Percentiles rank a stretch among this genome's conserved stretches.
phyloP scores from a whole-genome alignment of 2,888 invertebrate species.

The Oscheius onirici region DNA sequence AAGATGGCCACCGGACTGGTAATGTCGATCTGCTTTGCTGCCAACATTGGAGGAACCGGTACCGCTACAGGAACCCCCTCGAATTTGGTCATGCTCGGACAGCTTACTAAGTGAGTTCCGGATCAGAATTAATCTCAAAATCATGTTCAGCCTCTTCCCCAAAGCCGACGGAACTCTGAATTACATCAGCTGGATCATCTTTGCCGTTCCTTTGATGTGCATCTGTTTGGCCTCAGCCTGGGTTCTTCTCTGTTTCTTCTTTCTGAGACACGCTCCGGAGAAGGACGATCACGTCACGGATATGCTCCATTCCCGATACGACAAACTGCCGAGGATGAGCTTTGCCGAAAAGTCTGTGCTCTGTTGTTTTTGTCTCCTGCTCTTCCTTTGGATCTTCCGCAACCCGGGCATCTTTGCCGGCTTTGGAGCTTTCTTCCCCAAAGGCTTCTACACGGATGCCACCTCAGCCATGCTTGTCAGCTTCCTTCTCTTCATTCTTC shows the following conservation, averaged over 20 bases:
- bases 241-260: slow-evolving; percentile 50
- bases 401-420: slow-evolving; percentile 87
- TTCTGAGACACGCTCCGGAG: slow-evolving; percentile 54
- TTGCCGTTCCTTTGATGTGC: slow-evolving; percentile 63
- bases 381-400: slow-evolving; percentile 87
- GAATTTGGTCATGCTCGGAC: slow-evolving; percentile 66
- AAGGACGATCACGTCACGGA: slow-evolving; percentile 58
- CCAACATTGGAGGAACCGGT: slow-evolving; percentile 69
- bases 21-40: slow-evolving; percentile 66
- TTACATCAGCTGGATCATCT: slow-evolving; percentile 66
- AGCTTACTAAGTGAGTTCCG: slow-evolving; percentile 60
- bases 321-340: slow-evolving; percentile 64
- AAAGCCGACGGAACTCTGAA: slow-evolving; percentile 59
- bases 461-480: slow-evolving; percentile 82
- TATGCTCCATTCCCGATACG: slow-evolving; percentile 57
- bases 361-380: slow-evolving; percentile 80
- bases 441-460: slow-evolving; percentile 72
- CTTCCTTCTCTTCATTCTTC: slow-evolving; percentile 84
- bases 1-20: slow-evolving; percentile 66
- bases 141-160: slow-evolving; percentile 55
- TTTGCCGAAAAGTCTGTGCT: slow-evolving; percentile 63
- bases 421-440: slow-evolving; percentile 46
- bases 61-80: slow-evolving; percentile 68
- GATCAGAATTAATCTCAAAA: background rate
- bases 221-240: slow-evolving; percentile 57